Evolutionary conservation across 2,797 vertebrate species (phyloP).

Genomic region (Melanotaenia boesemani): DNA sequence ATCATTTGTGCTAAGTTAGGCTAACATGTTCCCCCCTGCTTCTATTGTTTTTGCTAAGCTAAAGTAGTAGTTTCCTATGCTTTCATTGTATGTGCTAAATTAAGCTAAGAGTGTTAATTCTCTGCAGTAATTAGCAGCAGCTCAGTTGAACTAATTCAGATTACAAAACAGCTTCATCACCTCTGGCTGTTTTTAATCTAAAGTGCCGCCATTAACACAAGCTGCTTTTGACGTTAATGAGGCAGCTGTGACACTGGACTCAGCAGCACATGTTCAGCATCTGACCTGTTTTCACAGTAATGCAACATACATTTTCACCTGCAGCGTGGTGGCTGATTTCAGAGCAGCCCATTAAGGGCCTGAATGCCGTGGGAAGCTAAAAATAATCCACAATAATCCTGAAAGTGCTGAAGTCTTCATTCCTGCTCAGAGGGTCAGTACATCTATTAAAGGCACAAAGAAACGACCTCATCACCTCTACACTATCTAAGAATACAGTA

Average conservation of each 20-base stretch:
- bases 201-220: neutral
- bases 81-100: too few relatives aligned
- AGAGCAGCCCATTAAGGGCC: neutral
- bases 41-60: too few relatives aligned
- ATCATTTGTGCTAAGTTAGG: too few relatives aligned
- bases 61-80: too few relatives aligned
- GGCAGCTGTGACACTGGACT: neutral
- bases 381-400: constrained; percentile 46
- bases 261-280: neutral
- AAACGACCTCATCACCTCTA: neutral
- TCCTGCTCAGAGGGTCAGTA: constrained; percentile 13
- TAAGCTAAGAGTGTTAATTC: too few relatives aligned
- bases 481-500: too few relatives aligned
- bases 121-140: too few relatives aligned
- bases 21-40: too few relatives aligned
- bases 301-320: neutral
- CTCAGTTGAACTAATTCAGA: neutral
- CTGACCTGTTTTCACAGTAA: constrained; percentile 7
- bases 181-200: constrained; percentile 14
- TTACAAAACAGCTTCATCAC: neutral
- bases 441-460: neutral
- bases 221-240: constrained; percentile 11
- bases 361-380: neutral
- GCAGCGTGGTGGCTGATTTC: neutral
- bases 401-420: constrained; percentile 29